Conservation (phyloP, 2,113 vertebrate genomes). For the Ciconia stormi region DNA sequence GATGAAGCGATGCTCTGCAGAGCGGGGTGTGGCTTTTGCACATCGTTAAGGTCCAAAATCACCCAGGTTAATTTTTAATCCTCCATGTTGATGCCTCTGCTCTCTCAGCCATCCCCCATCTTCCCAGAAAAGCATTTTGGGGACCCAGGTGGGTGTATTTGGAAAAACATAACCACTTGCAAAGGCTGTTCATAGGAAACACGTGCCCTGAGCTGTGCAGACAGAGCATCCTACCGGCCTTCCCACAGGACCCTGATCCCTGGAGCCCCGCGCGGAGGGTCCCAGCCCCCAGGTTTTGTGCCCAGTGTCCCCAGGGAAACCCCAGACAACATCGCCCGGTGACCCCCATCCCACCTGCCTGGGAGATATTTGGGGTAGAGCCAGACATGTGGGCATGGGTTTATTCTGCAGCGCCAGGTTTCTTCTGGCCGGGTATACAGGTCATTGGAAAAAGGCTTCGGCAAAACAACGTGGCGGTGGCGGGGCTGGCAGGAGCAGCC, state of each 20-base stretch:
- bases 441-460: not conserved
- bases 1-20: not conserved
- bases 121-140: not conserved
- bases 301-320: rapidly evolving
- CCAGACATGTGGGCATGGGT: not conserved
- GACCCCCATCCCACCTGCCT: not conserved
- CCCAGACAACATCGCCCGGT: too few species aligned
- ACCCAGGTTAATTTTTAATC: not conserved
- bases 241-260: not conserved
- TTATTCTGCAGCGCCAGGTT: not conserved
- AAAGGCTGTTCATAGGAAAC: not conserved
- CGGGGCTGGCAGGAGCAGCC: not conserved
- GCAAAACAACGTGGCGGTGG: not conserved
- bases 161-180: not conserved
- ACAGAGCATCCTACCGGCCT: not conserved
- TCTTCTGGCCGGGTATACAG: not conserved
- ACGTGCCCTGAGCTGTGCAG: not conserved
- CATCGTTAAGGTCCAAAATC: not conserved
- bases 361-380: not conserved
- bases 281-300: not conserved
- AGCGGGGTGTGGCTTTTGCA: not conserved
- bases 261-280: rapidly evolving
- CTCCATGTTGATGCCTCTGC: rapidly evolving
- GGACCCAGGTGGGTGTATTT: not conserved
- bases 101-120: not conserved